A percentile compares a stretch with the other conserved stretches of the same genome.
Conservation (phyloP, 1,140 invertebrate genomes). For the Araneus ventricosus region DNA sequence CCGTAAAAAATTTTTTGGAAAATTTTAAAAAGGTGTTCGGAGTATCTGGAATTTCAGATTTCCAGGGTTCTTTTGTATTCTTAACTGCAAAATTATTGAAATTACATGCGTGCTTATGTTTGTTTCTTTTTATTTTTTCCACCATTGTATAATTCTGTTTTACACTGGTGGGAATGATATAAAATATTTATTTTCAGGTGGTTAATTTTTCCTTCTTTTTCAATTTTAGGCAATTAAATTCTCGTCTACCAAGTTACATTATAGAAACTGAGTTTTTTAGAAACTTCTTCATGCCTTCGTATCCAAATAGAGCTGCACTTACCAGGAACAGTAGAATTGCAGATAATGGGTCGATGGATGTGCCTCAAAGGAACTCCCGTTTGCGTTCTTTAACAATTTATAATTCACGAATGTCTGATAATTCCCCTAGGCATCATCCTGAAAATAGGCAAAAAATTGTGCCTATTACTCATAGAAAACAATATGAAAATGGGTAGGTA, state of each 20-base stretch:
- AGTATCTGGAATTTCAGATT: too few species aligned
- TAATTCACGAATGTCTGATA: slow-evolving; percentile 73
- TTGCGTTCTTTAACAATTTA: slow-evolving; percentile 74
- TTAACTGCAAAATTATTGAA: too few species aligned
- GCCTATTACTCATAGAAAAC: slow-evolving; percentile 15
- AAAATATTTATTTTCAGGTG: not conserved
- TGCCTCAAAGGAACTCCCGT: slow-evolving; percentile 51
- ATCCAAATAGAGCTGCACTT: slow-evolving; percentile 37
- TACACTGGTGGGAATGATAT: not conserved
- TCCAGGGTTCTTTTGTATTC: too few species aligned
- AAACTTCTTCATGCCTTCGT: slow-evolving; percentile 66
- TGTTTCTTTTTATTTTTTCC: too few species aligned
- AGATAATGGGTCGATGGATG: slow-evolving; percentile 24
- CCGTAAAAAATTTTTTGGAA: too few species aligned
- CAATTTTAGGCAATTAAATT: slow-evolving; percentile 66
- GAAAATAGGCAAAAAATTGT: slow-evolving; percentile 35
- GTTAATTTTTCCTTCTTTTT: slow-evolving; percentile 22
- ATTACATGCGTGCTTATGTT: too few species aligned
- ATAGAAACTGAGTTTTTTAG: slow-evolving; percentile 69
- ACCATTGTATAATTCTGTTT: too few species aligned
- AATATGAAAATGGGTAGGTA: slow-evolving; percentile 59
- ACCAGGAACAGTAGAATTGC: slow-evolving; percentile 12
- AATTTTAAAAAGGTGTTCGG: too few species aligned
- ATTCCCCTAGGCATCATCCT: slow-evolving; percentile 56
- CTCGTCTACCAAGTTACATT: slow-evolving; percentile 53